Evolutionary conservation across 2,888 invertebrate genomes (phyloP).

Genomic region (Pristionchus fissidentatus): DNA sequence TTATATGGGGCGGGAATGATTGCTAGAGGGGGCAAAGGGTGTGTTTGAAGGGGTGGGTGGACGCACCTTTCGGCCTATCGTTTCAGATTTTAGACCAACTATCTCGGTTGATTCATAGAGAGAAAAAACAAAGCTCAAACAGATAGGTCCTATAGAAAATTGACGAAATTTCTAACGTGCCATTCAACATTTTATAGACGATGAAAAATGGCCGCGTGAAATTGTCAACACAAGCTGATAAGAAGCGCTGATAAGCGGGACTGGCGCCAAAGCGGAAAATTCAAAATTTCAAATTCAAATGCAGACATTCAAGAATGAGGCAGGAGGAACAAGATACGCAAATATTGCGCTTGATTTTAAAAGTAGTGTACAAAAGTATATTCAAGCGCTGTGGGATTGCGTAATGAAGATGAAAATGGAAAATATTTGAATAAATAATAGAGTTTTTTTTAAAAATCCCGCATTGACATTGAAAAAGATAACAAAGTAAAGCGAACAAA

Average conservation of each 20-base stretch:
- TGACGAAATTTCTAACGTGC: not conserved
- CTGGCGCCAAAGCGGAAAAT: not conserved
- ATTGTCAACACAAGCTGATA: not conserved
- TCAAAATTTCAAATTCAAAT: too few species aligned
- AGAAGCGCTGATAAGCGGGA: not conserved
- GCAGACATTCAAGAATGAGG: not conserved
- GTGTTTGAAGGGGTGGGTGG: not conserved
- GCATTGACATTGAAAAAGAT: too few species aligned
- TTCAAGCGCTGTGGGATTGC: too few species aligned
- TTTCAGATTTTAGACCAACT: too few species aligned
- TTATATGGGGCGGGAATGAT: not conserved
- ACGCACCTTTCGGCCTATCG: not conserved
- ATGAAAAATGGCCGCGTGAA: not conserved
- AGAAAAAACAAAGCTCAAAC: not conserved
- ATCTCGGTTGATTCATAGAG: too few species aligned
- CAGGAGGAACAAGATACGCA: not conserved
- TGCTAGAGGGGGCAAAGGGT: not conserved
- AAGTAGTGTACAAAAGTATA: not conserved
- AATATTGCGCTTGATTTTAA: too few species aligned
- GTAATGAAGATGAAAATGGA: not conserved
- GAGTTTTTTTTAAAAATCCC: too few species aligned
- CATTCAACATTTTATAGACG: too few species aligned
- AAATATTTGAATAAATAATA: too few species aligned
- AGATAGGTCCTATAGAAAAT: too few species aligned
- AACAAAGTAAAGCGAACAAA: too few species aligned